Evolutionary conservation across 2,113 vertebrate species (phyloP), one percentile per base, ranked within the genome.

Genomic region (Corydoras maculifer): DNA sequence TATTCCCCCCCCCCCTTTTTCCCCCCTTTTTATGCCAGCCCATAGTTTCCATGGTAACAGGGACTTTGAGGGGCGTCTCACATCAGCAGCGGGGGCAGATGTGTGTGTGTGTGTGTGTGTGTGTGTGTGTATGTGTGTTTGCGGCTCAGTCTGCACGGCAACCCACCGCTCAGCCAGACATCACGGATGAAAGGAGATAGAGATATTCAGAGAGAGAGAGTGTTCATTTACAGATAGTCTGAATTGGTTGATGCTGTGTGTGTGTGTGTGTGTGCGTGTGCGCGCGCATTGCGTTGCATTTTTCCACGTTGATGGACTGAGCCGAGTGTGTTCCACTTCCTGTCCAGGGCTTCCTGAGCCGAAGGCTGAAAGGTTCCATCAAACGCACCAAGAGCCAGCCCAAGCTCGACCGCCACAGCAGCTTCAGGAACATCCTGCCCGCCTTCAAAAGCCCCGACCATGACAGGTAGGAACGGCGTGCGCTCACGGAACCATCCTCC

Each of bases 361-460:
- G 91, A 9, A 90, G 92, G 80, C 85, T 98, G 78, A 97, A 97
- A 83, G 93, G 93, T 86, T 98, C 95, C 86, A 96, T 97, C 78
- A 94, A 94, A 81, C 87, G 93, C 72, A 94, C 94, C 86, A 93
- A 91, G 80, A 96, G 94, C 83, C 94, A 96, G 81, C 92, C 94
- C 66, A 97, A 95, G 90, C 92, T 95, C 43, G 92, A 94, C 65
- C 90, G 89, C 78, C 92, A 92, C 83, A 93, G 88, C 90, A 95
- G 94, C 87, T 86, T 93, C 84, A 90, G 89, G 79, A 88, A 89
- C 82, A 89, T 94, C 79, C 84, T 89, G 75, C 90, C 89, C 81
- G 91, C 90, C 85, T 91, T 93, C 87, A 89, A 85, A 80, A 89
- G 84, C 1, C 73, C 87, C 79, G 91, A 95, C 88, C 89, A 93